Evolutionary conservation across 2,113 vertebrate species (phyloP).

Genomic region (Chaenocephalus aceratus): DNA sequence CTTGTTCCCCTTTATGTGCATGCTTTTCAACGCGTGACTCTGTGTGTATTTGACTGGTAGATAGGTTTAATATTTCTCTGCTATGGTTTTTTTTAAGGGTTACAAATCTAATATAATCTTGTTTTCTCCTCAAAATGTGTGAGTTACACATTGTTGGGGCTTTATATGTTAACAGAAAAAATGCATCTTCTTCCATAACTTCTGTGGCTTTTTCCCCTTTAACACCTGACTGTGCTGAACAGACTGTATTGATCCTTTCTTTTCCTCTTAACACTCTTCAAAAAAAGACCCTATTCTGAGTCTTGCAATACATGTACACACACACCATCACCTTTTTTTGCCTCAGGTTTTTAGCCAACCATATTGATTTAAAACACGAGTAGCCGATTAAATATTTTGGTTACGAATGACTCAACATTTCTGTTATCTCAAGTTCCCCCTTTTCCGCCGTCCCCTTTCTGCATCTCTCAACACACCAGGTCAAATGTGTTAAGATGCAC

Average conservation of each 20-base stretch:
- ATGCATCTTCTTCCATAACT: slow-evolving; percentile 21
- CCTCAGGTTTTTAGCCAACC: slow-evolving; percentile 4
- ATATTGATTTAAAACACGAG: not conserved
- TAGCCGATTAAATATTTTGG: not conserved
- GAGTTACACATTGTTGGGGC: slow-evolving; percentile 31
- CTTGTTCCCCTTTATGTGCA: not conserved
- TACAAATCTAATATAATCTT: not conserved
- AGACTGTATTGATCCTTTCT: slow-evolving; percentile 46
- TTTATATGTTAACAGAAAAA: slow-evolving; percentile 47
- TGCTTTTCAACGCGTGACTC: slow-evolving; percentile 3
- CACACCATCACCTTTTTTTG: not conserved
- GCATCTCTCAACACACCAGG: slow-evolving; percentile 5
- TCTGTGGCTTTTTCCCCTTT: slow-evolving; percentile 57
- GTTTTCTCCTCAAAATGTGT: slow-evolving; percentile 37
- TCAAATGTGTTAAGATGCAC: slow-evolving; percentile 19
- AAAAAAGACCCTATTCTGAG: slow-evolving; percentile 75
- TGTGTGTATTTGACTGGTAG: not conserved
- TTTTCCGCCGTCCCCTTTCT: slow-evolving; percentile 42
- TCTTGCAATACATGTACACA: slow-evolving; percentile 6
- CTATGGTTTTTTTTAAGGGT: not conserved
- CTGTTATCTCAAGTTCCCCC: slow-evolving; percentile 31
- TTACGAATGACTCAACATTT: not conserved
- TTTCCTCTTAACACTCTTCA: slow-evolving; percentile 34
- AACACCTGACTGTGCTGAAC: slow-evolving; percentile 59
- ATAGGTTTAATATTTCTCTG: not conserved